A percentile compares a stretch with the other conserved stretches of the same genome.
These are phyloP conservation scores for Mya arenaria DNA, from an alignment of 1,140 invertebrate species.

Conservation along the genomic window DNA sequence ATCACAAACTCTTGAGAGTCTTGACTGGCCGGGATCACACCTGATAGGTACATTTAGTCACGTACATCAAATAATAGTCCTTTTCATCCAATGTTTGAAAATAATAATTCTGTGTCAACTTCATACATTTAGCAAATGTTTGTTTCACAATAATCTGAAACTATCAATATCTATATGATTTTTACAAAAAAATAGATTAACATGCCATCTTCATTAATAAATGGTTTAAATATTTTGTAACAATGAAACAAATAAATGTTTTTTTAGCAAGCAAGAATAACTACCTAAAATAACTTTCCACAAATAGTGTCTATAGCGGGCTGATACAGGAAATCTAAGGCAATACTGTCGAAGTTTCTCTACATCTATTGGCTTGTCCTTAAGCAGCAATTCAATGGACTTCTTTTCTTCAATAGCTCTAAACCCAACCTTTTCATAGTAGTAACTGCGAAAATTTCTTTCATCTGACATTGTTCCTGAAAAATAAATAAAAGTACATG, in stretches of 20 bases:
- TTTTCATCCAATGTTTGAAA: too few species aligned
- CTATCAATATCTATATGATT: too few species aligned
- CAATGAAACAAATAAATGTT: not conserved
- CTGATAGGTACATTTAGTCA: slow-evolving; percentile 82
- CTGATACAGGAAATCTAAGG: slow-evolving; percentile 90
- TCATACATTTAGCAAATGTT: too few species aligned
- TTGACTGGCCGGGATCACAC: slow-evolving; percentile 88
- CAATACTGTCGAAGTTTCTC: slow-evolving; percentile 93
- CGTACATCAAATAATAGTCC: too few species aligned
- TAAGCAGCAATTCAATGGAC: slow-evolving; percentile 94
- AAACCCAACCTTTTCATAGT: slow-evolving; percentile 95
- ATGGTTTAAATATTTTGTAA: not conserved
- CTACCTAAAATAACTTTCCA: slow-evolving; percentile 93
- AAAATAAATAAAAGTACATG: not conserved
- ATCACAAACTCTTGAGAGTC: slow-evolving; percentile 89
- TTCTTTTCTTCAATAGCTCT: slow-evolving; percentile 95
- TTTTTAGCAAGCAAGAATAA: slow-evolving; percentile 23
- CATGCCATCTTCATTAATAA: not conserved
- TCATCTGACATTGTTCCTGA: slow-evolving; percentile 70
- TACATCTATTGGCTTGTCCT: slow-evolving; percentile 91
- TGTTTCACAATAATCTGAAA: too few species aligned
- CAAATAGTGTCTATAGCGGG: slow-evolving; percentile 89
- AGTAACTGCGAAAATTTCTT: slow-evolving; percentile 93
- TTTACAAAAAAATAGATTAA: too few species aligned
- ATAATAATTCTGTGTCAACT: too few species aligned